Evolutionary conservation across 2,888 invertebrate genomes (phyloP), one percentile per base, ranked within the genome.

Genomic region (Xylocampa areola): DNA sequence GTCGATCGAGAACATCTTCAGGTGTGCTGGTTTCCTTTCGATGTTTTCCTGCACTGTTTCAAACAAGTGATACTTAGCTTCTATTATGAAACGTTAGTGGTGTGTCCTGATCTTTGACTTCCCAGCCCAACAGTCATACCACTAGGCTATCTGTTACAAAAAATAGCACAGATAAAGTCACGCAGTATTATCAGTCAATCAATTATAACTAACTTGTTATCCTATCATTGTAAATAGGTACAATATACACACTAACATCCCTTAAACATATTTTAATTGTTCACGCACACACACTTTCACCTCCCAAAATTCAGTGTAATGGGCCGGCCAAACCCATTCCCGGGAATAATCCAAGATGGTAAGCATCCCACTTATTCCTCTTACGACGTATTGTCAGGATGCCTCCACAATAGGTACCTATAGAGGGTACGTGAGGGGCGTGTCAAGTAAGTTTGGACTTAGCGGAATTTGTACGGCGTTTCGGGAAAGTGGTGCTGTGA

Each of bases 321-420:
- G 61, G 69, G 25, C 45, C 55, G 63, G 59, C 43, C 60, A 47
- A 44, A 48, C 62, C 76, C 70, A 74, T 80, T 80, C 71, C 69
- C 69, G 68, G 45, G 65, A 58, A 75, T 79, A 80, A 81, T 76
- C 82, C 72, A 66, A 73, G 79, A 73, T 63, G 75, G 74, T 68
- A 71, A 75, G 77, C 68, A 65, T 47, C 65, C 77, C 70, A 76
- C 76, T 80, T 81, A 80, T 81, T 67, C 59, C 64, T 55, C 72
- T 71, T 75, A 80, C 76, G 68, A 69, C 61, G 59, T 72, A 78
- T 77, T 75, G 68, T 77, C 52, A 61, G 68, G 66, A 72, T 73
- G 67, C 63, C 63, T 70, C 29, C 55, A 76, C 76, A 73, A 75
- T 75, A 48, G 59, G n/a, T n/a, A n/a, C n/a, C 37, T 47, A 71